Conservation (phyloP, 2,797 vertebrate genomes). For the Oreortyx pictus region DNA sequence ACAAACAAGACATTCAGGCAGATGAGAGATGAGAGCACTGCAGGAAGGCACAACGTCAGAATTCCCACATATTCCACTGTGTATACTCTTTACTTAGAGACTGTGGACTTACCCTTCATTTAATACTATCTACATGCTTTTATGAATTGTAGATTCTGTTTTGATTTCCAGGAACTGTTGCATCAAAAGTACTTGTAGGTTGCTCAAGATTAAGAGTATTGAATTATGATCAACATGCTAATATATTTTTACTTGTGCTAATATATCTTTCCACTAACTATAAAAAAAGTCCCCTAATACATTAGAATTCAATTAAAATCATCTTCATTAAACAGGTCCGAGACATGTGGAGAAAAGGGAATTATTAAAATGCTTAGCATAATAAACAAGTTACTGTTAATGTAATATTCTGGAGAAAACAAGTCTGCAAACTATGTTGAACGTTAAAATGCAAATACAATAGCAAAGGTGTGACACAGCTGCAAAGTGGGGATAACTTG, state of each 20-base stretch:
- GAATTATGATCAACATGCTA: background rate
- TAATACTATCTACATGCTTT: constrained; percentile 27
- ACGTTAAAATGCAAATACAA: background rate
- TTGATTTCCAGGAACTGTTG: background rate
- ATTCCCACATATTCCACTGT: background rate
- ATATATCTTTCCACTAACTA: background rate
- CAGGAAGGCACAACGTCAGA: background rate
- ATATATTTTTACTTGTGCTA: background rate
- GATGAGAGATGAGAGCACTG: background rate
- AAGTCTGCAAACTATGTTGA: background rate
- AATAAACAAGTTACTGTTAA: background rate
- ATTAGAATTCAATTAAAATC: background rate
- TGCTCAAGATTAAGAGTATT: background rate
- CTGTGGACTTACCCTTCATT: background rate
- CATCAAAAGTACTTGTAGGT: background rate
- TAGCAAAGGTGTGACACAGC: background rate
- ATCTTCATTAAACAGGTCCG: background rate
- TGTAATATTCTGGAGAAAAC: background rate
- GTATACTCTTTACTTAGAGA: background rate
- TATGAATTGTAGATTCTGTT: constrained; percentile 14
- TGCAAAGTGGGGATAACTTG: background rate
- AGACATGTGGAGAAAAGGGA: background rate
- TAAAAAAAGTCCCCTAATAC: background rate
- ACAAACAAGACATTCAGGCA: constrained; percentile 18
- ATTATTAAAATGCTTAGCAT: background rate